Evolutionary conservation across 1,140 invertebrate species (phyloP).

Genomic region (Aphidius gifuensis): DNA sequence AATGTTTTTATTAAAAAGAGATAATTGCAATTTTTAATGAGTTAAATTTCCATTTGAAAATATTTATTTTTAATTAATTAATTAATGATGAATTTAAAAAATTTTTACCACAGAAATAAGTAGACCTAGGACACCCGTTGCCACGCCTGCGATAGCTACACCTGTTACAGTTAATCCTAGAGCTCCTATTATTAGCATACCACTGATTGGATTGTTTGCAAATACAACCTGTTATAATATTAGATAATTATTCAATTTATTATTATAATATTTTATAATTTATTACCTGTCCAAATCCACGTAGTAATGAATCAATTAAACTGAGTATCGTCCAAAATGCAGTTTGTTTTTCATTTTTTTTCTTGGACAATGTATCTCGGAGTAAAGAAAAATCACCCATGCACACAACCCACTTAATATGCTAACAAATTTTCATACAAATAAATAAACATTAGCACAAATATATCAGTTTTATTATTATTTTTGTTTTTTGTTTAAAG

Average conservation of each 20-base stretch:
- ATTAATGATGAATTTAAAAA: not conserved
- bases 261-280: conserved; percentile 4
- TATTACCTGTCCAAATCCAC: conserved; percentile 52
- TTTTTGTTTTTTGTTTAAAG: too few relatives aligned
- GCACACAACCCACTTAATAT: conserved; percentile 28
- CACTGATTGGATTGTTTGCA: conserved; percentile 54
- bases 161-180: conserved; percentile 38
- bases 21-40: too few relatives aligned
- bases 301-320: conserved; percentile 44
- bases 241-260: conserved; percentile 4
- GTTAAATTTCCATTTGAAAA: not conserved
- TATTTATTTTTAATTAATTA: not conserved
- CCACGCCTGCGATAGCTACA: conserved; percentile 34
- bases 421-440: too few relatives aligned
- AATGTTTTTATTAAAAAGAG: too few relatives aligned
- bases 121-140: conserved; percentile 46
- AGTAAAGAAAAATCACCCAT: conserved; percentile 47
- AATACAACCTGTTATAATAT: conserved; percentile 41
- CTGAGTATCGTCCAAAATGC: conserved; percentile 35
- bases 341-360: conserved; percentile 33
- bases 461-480: too few relatives aligned
- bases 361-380: conserved; percentile 37
- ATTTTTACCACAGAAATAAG: conserved; percentile 45
- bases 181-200: conserved; percentile 46
- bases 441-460: too few relatives aligned